Conservation (phyloP, 1,140 invertebrate genomes). For the Littorina saxatilis region DNA sequence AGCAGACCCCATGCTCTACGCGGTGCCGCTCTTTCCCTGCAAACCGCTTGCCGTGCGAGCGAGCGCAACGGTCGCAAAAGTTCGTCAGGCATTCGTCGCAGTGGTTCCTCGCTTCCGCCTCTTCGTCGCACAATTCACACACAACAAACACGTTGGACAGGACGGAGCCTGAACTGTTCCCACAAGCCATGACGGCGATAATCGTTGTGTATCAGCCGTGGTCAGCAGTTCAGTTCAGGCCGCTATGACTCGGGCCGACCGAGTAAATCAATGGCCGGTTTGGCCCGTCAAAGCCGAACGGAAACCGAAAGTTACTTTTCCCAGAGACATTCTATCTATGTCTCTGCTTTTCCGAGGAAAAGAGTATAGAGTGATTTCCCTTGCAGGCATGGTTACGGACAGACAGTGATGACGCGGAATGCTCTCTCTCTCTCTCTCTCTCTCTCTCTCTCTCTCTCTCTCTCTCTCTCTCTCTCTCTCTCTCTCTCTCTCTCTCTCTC, state of each 20-base stretch:
- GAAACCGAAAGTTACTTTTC: constrained; percentile 32
- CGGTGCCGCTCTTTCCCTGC: not conserved
- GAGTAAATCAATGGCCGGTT: no score
- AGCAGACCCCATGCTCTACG: not conserved
- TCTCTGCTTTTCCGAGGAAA: no score
- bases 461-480: no score
- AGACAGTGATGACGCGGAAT: not conserved
- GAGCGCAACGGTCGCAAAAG: constrained; percentile 28
- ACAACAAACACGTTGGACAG: not conserved
- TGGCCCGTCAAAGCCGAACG: not conserved
- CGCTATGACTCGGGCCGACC: no score
- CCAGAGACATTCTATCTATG: not conserved
- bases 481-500: no score
- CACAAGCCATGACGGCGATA: not conserved
- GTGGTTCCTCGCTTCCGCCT: not conserved
- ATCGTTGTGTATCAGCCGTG: no score
- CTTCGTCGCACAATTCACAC: constrained; percentile 21
- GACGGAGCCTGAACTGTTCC: not conserved
- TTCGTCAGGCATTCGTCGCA: constrained; percentile 29
- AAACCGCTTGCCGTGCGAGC: not conserved
- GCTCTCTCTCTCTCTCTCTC: no score
- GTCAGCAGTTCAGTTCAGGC: no score
- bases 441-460: no score
- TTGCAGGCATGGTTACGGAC: no score
- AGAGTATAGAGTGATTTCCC: constrained; percentile 13